Evolutionary conservation across 2,113 vertebrate species (phyloP), one percentile per base, ranked within the genome.

Genomic region (Podiceps cristatus): DNA sequence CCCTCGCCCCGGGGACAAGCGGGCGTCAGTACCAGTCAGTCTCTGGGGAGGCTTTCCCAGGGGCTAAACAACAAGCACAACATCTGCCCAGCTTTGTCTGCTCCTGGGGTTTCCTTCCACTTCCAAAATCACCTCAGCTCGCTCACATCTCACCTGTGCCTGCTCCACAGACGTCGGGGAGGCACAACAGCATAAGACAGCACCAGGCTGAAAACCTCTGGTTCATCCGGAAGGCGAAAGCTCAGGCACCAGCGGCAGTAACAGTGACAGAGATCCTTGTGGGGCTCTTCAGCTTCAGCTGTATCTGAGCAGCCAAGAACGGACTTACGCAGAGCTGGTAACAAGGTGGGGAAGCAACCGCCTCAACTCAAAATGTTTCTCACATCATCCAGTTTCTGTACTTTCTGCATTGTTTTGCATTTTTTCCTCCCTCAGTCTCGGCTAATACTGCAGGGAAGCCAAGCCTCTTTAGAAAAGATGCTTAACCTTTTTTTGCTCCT

Each of bases 1-100:
- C 66, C 31, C 59, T 62, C 2, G 1, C 23, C 47, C 12, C 2
- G 1, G 22, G 18, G 6, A 52, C 37, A 74, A 63, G 49, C 0
- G 0, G 15, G 29, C 42, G 31, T 53, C n/a, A 60, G 85, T 28
- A 80, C 18, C 49, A 33, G 68, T 19, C 63, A 71, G 18, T 27
- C n/a, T 55, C 69, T 19, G 19, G 29, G 25, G 18, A 79, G 24
- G 15, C 79, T 79, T 58, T 64, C 37, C 49, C 56, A 69, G 44
- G 22, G 37, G 11, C 37, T 80, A 53, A 58, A 88, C 20, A 67
- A 73, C 7, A 45, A 67, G 9, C 18, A 35, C 22, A 90, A 28
- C 22, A 79, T 35, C 55, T 58, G 37, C 25, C 35, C 24, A 74
- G 37, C 66, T 47, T 67, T 2, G 0, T 9, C 35, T 33, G 45